These are phyloP conservation scores for Volucella zonaria DNA, from an alignment of 2,888 invertebrate genomes.

Conservation along the genomic window DNA sequence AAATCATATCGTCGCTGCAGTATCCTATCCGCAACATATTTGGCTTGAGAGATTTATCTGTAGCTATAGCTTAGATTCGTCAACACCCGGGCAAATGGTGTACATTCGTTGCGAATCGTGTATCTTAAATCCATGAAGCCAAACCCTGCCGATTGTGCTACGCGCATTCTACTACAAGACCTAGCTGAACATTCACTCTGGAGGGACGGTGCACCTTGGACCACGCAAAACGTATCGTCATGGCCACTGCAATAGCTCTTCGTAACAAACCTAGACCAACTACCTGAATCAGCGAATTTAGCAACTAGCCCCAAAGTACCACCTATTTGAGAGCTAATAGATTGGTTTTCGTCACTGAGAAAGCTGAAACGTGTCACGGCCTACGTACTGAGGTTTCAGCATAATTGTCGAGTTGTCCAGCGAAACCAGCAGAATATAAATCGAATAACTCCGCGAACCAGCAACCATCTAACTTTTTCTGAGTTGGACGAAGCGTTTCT, in stretches of 20 bases:
- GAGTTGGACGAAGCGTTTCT: background rate
- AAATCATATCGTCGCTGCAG: background rate
- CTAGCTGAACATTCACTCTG: conserved; percentile 3
- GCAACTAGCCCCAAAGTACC: too few species aligned
- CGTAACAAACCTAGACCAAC: too few species aligned
- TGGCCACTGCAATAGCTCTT: conserved; percentile 19
- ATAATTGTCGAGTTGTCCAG: conserved; percentile 14
- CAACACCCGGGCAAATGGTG: conserved; percentile 25
- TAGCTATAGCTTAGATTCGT: too few species aligned
- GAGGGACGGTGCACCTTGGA: conserved; percentile 13
- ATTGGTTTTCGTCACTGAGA: too few species aligned
- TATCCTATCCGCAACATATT: conserved; percentile 9
- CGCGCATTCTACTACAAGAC: background rate
- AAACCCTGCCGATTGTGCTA: conserved; percentile 32
- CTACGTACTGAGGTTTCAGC: conserved; percentile 6
- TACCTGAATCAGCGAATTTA: too few species aligned
- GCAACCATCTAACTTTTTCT: conserved; percentile 16
- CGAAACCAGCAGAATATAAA: conserved; percentile 2
- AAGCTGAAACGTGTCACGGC: conserved; percentile 22
- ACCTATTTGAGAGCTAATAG: too few species aligned
- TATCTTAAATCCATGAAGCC: conserved; percentile 18
- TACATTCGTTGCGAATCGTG: conserved; percentile 31
- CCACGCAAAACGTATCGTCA: too few species aligned
- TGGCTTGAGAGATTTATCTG: conserved; percentile 44
- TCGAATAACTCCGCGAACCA: background rate